A percentile compares a stretch with the other conserved stretches of the same genome.
These are phyloP conservation scores for Indri indri DNA, from an alignment of 2,113 vertebrate species.

Conservation along the genomic window DNA sequence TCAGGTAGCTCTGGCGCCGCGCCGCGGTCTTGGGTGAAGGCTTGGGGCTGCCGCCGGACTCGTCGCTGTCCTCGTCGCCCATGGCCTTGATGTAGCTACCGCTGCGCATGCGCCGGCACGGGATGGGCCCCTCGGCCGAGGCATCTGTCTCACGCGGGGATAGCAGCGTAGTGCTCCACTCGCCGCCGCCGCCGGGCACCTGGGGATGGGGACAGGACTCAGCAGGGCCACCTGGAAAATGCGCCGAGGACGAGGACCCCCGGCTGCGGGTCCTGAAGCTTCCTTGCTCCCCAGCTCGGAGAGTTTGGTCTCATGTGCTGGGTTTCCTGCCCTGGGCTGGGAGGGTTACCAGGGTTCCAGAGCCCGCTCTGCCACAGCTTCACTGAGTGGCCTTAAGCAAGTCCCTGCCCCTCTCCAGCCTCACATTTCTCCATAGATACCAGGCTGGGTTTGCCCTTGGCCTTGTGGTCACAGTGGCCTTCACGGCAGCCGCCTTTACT, in stretches of 20 bases:
- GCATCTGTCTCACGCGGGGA: conserved; percentile 88
- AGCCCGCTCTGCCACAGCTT: not conserved
- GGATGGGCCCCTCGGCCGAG: conserved; percentile 87
- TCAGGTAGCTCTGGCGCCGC: conserved; percentile 98
- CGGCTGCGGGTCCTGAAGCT: not conserved
- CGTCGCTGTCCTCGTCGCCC: conserved; percentile 98
- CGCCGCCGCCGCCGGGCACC: conserved; percentile 90
- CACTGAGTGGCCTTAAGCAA: not conserved
- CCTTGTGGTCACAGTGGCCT: not conserved
- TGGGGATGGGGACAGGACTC: conserved; percentile 66
- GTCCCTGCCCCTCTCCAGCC: not conserved
- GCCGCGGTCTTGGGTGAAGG: conserved; percentile 96
- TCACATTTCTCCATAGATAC: not conserved
- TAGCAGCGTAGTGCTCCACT: conserved; percentile 94
- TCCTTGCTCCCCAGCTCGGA: not conserved
- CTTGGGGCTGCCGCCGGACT: conserved; percentile 96
- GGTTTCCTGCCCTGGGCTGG: not conserved
- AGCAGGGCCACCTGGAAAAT: not conserved
- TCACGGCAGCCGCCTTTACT: not conserved
- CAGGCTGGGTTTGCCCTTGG: not conserved
- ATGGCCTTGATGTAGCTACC: conserved; percentile 99
- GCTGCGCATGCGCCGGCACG: conserved; percentile 97
- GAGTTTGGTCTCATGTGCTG: not conserved
- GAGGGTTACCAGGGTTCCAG: not conserved
- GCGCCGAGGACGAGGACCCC: not conserved